Evolutionary conservation across 2,113 vertebrate genomes (phyloP), one percentile per base, ranked within the genome.

Genomic region (Sprattus sprattus): DNA sequence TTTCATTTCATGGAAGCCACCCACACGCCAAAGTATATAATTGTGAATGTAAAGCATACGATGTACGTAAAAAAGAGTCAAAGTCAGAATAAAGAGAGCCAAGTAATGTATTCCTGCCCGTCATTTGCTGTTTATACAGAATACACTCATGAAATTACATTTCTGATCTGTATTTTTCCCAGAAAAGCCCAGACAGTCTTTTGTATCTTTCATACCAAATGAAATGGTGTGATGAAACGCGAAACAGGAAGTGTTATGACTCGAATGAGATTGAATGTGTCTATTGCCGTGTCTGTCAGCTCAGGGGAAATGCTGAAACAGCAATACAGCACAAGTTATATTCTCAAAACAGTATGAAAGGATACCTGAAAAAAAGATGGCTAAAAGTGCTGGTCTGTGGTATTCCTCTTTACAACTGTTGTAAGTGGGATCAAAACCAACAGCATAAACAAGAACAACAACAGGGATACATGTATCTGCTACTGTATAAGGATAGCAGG

Each of bases 241-340:
- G 67, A 39, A 75, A 78, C 71, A 78, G 71, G 71, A 78, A 39
- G 71, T 78, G 71, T 78, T 78, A 39, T 78, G 71, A 78, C 28
- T 78, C 28, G 39, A 39, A 39, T 39, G 39, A 78, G 28, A 39
- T 5, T 78, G 71, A 15, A 78, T 13, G 71, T 78, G 44, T 78
- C 28, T 32, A 39, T 39, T 78, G 71, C 71, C 2, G 71, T 13
- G 16, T 78, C 4, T 78, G 71, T 78, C 71, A 78, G 28, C 25
- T 44, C 25, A 10, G 32, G 32, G 64, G 64, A 71, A 32, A 71
- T 11, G 9, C 10, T 3, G 9, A 28, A 32, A 32, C 64, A 71
- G 25, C n/a, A 2, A 71, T 32, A 32, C 25, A 71, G 28, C 32
- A 13, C 44, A 11, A 78, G 28, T 44, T 32, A 28, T 78, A 13